Conservation (phyloP, 2,888 invertebrate genomes). For the Papilio demoleus region DNA sequence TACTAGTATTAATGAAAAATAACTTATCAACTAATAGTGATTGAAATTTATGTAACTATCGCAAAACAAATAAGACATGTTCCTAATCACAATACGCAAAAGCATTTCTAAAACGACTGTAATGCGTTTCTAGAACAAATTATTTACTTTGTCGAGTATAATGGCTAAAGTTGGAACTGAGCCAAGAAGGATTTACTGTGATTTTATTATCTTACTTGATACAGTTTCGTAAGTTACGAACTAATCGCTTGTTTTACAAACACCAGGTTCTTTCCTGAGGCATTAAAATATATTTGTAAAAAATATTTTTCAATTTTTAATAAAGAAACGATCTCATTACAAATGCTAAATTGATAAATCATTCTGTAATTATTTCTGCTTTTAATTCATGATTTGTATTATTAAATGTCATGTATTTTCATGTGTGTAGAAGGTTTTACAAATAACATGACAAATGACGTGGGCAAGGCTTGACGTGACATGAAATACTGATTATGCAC, state of each 20-base stretch:
- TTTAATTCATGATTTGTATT: constrained; percentile 8
- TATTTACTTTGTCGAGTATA: constrained; percentile 28
- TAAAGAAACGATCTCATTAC: neutral
- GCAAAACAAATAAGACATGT: neutral
- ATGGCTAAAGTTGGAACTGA: constrained; percentile 26
- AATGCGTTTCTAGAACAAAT: constrained; percentile 30
- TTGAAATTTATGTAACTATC: neutral
- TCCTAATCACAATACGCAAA: neutral
- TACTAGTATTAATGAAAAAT: too few relatives aligned
- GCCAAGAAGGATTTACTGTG: constrained; percentile 29
- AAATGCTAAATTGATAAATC: neutral
- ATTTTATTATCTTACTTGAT: constrained; percentile 28
- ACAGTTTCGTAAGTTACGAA: constrained; percentile 12
- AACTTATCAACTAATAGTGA: too few relatives aligned
- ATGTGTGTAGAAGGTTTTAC: constrained; percentile 17
- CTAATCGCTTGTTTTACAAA: constrained; percentile 7
- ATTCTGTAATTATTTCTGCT: neutral
- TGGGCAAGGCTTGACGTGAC: constrained; percentile 26
- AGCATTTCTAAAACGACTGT: constrained; percentile 26
- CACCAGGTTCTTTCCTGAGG: neutral
- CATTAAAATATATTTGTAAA: neutral
- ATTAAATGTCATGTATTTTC: constrained; percentile 11
- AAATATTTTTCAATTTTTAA: neutral
- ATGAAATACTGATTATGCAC: constrained; percentile 33
- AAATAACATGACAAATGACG: constrained; percentile 7